Base-by-base conservation (phyloP, 2,888 invertebrate species). In the Nasonovia ribisnigri region DNA sequence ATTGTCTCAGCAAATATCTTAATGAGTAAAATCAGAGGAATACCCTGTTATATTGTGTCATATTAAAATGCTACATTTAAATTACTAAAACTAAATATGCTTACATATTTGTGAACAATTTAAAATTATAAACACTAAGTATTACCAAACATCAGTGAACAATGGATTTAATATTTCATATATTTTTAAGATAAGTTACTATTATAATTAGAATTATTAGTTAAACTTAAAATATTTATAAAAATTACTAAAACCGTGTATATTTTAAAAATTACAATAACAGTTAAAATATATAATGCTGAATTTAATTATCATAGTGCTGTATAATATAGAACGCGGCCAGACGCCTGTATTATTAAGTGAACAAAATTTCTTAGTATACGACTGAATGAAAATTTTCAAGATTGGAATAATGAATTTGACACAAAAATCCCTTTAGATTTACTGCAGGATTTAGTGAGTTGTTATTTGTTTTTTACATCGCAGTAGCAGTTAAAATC, bases 371-470 rank as follows among this genome's bases (percentile, higher is more conserved):
- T 77, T 36, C 36, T 77, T 77, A 36, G 67, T 77, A 20, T 36
- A 77, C 36, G 36, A 20, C 67, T 77, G 36, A 77, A 77, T 77
- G 67, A 36, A 77, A 77, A 77, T 77, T 77, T 36, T 77, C 36
- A 77, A 77, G 77, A 36, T 77, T 77, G 77, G 36, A 36, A 77
- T 77, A 77, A 77, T 20, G 77, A 36, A 77, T 87, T 87, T 87
- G 92, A 92, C 87, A 48, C 20, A 5, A n/a, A 60, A 92, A 92
- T 48, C 84, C 92, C 26, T 46, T 48, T 16, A 60, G 87, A 87
- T 92, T 92, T 92, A 92, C 60, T 42, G 60, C 86, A 92, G 36
- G 91, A 46, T 92, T 92, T 87, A 42, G 86, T 87, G 0, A 60
- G 48, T 48, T 87, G 87, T 60, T 60, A 60, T 92, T 86, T 92